Percentiles rank a stretch among this genome's conserved stretches.
Evolutionary conservation across 2,888 invertebrate genomes (phyloP).

Genomic region (Epinotia brunnichana): DNA sequence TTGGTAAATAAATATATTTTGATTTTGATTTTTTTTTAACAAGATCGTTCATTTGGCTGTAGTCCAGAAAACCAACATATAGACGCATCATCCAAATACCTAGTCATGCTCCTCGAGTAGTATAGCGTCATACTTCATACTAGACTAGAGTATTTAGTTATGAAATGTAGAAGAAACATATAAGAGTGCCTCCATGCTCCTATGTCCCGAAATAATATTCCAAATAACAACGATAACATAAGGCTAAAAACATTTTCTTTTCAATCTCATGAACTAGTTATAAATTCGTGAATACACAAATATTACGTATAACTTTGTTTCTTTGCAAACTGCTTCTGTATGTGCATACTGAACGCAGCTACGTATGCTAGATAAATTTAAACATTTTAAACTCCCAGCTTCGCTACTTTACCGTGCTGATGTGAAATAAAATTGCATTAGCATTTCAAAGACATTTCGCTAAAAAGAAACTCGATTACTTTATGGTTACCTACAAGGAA

Average conservation of each 20-base stretch:
- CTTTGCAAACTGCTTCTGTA: slow-evolving; percentile 9
- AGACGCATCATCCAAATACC: no score
- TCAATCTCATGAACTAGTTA: not conserved
- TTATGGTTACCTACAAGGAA: not conserved
- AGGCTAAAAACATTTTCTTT: not conserved
- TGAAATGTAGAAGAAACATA: no score
- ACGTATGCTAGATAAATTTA: slow-evolving; percentile 17
- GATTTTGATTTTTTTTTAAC: no score
- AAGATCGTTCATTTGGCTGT: no score
- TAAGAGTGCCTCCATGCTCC: no score
- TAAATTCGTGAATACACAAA: not conserved
- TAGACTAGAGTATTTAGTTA: no score
- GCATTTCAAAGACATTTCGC: slow-evolving; percentile 20
- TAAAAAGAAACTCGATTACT: not conserved
- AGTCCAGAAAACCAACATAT: not conserved
- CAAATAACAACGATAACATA: no score
- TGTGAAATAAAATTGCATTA: slow-evolving; percentile 29
- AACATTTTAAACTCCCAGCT: slow-evolving; percentile 12
- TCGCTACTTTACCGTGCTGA: not conserved
- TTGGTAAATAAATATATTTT: no score
- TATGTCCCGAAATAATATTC: no score
- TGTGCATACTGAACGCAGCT: slow-evolving; percentile 16
- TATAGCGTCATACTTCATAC: no score
- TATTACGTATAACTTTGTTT: not conserved
- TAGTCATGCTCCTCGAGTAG: no score